Evolutionary conservation across 2,888 invertebrate species (phyloP), one percentile per base, ranked within the genome.

Genomic region (Acronicta psi): DNA sequence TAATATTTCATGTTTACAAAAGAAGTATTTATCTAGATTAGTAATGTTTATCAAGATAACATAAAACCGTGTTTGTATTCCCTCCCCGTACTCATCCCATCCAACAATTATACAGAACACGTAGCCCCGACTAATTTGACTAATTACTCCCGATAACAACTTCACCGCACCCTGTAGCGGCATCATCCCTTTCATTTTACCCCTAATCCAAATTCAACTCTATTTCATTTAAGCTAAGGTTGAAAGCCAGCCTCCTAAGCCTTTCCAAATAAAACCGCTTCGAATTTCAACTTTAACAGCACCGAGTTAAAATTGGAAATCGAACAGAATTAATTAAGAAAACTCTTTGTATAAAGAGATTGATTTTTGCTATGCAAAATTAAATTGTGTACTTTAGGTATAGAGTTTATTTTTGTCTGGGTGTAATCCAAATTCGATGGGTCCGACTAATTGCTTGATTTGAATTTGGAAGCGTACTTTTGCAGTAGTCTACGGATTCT

Each of bases 131-230:
- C 83, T 90, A 89, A 91, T 90, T 90, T 87, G 82, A 87, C 90
- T 91, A 92, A 92, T 91, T 91, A 88, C 86, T 78, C 66, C 59
- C 66, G 76, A 81, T 85, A 86, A 85, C 86, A 84, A 82, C 77
- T 72, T 77, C 75, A 82, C 85, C 82, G 75, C 81, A 78, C 75
- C 75, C 76, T 76, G 70, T 67, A 70, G 13, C 25, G 25, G 43
- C 6, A 13, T 64, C 49, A 63, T 68, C 75, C 80, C 80, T 71
- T 64, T 51, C n/a, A 25, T 49, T 25, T 9, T 25, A 20, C 20
- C n/a, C 29, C 10, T 60, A 74, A 64, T 50, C 44, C n/a, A 79
- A 71, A 75, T 56, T 63, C 56, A 51, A 64, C 77, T 53, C 31
- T 55, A 38, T 29, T 3, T 0, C 16, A 10, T 1, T 0, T 0